Base-by-base conservation (phyloP, 2,888 invertebrate species). In the Epinotia brunnichana region DNA sequence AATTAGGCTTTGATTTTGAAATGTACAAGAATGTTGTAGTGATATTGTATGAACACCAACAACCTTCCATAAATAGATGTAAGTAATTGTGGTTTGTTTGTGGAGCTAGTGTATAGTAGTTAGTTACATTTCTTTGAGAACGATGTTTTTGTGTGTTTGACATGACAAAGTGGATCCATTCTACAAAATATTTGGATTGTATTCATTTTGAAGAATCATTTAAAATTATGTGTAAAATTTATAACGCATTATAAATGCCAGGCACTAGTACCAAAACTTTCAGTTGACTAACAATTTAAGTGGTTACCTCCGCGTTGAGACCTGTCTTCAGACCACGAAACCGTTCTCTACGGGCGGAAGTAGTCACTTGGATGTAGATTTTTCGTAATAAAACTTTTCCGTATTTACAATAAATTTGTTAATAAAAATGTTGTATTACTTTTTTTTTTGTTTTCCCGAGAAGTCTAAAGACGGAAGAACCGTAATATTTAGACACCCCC, bases 381-480 rank as follows among this genome's bases (percentile, higher is more conserved):
- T 84, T 82, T 80, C 81, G 81, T 69, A 68, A 48, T 68, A 81
- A 79, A 79, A 83, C 83, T 85, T 56, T 67, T 74, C 72, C 72
- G 60, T 84, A 86, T 88, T 89, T 90, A 87, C 84, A 91, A 88
- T 90, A 90, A 87, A 89, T 81, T 89, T 91, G 89, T 88, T 91
- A 85, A 88, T 83, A 85, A 80, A 77, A 76, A 11, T 48, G 62
- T 67, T 68, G 53, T 68, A 72, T 76, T 78, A 77, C 70, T 74
- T 75, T 64, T 48, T 48, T 48, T n/a, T n/a, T 48, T n/a, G n/a
- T n/a, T n/a, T n/a, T 48, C 41, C 41, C 3, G 11, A 41, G 3
- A 41, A 13, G 11, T 41, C 13, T 11, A 41, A 41, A 11, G 11
- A 41, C 41, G 3, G 9, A 35, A 35, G 35, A 9, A 35, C 35